Conservation (phyloP, 2,797 vertebrate genomes). For the Phrynocephalus vlangalii region DNA sequence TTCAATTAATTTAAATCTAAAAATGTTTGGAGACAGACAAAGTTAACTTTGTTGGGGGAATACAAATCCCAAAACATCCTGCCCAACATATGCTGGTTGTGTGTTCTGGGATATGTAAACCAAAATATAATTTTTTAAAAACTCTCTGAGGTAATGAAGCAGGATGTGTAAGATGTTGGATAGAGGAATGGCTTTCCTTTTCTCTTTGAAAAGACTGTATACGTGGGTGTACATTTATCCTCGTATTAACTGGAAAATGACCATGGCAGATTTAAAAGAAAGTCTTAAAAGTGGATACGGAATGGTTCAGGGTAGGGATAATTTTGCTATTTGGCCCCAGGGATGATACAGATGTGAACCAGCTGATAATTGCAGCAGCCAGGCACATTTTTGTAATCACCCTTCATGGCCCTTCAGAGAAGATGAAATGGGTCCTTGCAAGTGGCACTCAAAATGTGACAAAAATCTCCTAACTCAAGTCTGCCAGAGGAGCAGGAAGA, state of each 20-base stretch:
- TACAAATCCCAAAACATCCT: not conserved
- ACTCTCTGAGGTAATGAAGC: too few species aligned
- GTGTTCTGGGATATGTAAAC: too few species aligned
- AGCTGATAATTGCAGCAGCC: not conserved
- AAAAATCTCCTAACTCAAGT: too few species aligned
- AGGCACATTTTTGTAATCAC: not conserved
- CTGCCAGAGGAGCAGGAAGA: too few species aligned
- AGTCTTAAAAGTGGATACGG: not conserved
- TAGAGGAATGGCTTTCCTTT: not conserved
- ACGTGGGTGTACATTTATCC: not conserved
- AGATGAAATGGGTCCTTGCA: too few species aligned
- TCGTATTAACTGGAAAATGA: not conserved
- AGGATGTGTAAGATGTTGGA: too few species aligned
- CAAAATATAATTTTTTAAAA: too few species aligned
- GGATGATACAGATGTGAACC: not conserved
- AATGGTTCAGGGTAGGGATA: not conserved
- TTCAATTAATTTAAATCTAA: not conserved
- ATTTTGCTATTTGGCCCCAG: not conserved
- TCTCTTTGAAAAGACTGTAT: not conserved
- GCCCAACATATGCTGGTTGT: too few species aligned
- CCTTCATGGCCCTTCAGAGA: not conserved
- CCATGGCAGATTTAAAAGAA: not conserved
- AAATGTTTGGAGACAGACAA: too few species aligned
- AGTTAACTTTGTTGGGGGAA: not conserved
- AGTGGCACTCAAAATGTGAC: too few species aligned